Evolutionary conservation across 1,140 invertebrate species (phyloP).

Genomic region (Trissolcus basalis): DNA sequence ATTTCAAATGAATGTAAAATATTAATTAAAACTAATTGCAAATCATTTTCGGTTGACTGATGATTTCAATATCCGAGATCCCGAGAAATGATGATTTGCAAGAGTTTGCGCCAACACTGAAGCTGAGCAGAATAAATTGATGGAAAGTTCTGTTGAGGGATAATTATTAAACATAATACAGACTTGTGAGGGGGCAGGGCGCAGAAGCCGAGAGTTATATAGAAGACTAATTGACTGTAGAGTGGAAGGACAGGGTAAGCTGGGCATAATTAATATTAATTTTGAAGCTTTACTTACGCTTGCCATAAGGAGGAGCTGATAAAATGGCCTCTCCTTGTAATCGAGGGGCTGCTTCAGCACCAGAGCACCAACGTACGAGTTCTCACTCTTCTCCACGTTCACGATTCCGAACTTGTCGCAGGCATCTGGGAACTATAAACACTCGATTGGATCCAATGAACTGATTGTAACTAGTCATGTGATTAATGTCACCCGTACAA

Average conservation of each 20-base stretch:
- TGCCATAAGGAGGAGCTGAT: conserved; percentile 83
- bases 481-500: conserved; percentile 5
- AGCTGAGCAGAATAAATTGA: conserved; percentile 4
- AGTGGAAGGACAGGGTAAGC: conserved; percentile 20
- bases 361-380: conserved; percentile 80
- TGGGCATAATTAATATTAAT: conserved; percentile 64
- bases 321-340: conserved; percentile 85
- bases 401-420: conserved; percentile 84
- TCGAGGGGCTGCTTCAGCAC: conserved; percentile 81
- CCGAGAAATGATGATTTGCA: too few relatives aligned
- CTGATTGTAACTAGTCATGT: conserved; percentile 18
- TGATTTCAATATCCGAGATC: too few relatives aligned
- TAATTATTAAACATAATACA: conserved; percentile 18
- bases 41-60: too few relatives aligned
- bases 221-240: conserved; percentile 32
- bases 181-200: too few relatives aligned
- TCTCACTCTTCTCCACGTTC: conserved; percentile 79
- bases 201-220: conserved; percentile 2
- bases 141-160: conserved; percentile 1
- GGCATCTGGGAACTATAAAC: conserved; percentile 81
- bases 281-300: conserved; percentile 78
- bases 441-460: conserved; percentile 43
- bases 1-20: too few relatives aligned
- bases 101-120: not conserved
- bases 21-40: too few relatives aligned